Evolutionary conservation across 2,113 vertebrate species (phyloP), one percentile per base, ranked within the genome.

Genomic region (Stigmatopora argus): DNA sequence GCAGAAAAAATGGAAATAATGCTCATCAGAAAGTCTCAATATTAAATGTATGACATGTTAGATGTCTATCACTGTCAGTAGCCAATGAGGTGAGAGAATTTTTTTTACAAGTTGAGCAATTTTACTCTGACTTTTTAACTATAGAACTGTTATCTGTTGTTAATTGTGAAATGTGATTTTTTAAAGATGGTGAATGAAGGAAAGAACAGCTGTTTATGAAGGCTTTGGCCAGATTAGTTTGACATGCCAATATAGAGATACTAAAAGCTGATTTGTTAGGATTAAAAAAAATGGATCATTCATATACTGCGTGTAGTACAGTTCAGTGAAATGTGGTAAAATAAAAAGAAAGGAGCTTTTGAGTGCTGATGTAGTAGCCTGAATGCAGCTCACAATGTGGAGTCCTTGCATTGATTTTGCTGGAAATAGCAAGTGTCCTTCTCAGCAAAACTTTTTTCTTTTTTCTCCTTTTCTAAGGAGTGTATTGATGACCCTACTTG

Each of bases 401-500:
- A 56, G 23, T 56, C 15, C 5, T 31, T 23, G 23, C 14, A 56
- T 56, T 41, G 57, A 38, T n/a, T 59, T 38, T 38, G 34, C 57
- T 7, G 38, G 11, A 61, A 44, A 14, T 61, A 61, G 53, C 53
- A 13, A 61, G 58, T 44, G 58, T 61, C 38, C 38, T 21, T 35
- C 2, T 61, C 38, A 19, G 58, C 7, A 4, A n/a, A 59, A 59
- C 38, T 44, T 10, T 59, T 41, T 58, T 17, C 2, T 53, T 55
- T 60, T 19, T 19, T 41, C 78, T 5, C 35, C 35, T 70, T 72
- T 70, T 52, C 52, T 64, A 53, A 59, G 35, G 66, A 66, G 51
- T 5, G 19, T 75, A 68, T 82, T 75, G 26, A 71, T 80, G 83
- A 69, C 73, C 45, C 17, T 53, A 63, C 70, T 47, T 57, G 60